Evolutionary conservation across 2,113 vertebrate genomes (phyloP), one percentile per base, ranked within the genome.

Genomic region (Python bivittatus): DNA sequence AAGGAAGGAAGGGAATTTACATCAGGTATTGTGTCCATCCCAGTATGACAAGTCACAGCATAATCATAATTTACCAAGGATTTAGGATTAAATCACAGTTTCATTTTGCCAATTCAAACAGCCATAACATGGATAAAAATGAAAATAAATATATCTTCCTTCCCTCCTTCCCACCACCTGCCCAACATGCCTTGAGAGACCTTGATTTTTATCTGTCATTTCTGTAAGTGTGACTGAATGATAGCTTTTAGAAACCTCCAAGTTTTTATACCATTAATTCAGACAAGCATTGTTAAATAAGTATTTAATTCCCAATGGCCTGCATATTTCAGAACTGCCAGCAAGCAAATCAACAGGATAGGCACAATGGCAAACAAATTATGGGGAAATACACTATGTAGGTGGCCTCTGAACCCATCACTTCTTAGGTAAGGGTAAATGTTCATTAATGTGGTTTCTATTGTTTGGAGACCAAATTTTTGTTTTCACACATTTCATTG

Each of bases 401-500:
- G 87, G 29, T 97, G 96, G 92, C 93, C 92, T 95, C 93, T 91
- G 94, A 97, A 94, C 92, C 92, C 90, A 90, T 93, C 94, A 95
- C 92, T 94, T 96, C 95, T 95, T 95, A 96, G 96, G 93, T 96
- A 96, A 96, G 97, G 96, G 95, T 96, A 94, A 96, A 89, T 93
- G 79, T 92, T 93, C 95, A 57, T 96, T 95, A 96, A 95, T 95
- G 72, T 93, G 95, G 87, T 95, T 92, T 96, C 95, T 89, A 93
- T 96, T 94, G 88, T 94, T 92, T 44, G 54, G 92, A 79, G 57
- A 95, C 53, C 25, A 53, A 61, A 38, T 68, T 64, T 90, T 91
- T 94, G 38, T 93, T 94, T 48, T 7, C 93, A 0, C 90, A 52
- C 84, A 88, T 94, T 95, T 96, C 94, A 94, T 95, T 96, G 3